A percentile compares a stretch with the other conserved stretches of the same genome.
These are phyloP conservation scores for Ciona savignyi DNA, from an alignment of 23 tunicate genomes.

Conservation along the genomic window DNA sequence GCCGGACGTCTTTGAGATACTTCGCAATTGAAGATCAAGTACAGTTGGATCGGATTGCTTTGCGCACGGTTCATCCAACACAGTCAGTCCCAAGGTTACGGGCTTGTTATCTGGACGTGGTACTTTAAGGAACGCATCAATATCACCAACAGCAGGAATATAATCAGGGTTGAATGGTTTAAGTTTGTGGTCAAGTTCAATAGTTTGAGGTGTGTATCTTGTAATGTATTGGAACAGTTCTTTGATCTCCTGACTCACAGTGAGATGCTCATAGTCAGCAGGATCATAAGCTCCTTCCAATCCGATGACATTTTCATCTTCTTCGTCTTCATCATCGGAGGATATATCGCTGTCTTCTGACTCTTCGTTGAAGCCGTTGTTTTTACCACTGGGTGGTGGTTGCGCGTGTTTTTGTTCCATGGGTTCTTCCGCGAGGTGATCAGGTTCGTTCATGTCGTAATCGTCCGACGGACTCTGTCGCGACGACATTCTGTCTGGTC, in stretches of 20 bases:
- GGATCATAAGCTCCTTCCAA: constrained; percentile 90
- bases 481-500: no score
- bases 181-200: no score
- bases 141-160: constrained; percentile 99
- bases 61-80: no score
- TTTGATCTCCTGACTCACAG: constrained; percentile 87
- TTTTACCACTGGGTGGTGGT: no score
- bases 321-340: constrained; percentile 61
- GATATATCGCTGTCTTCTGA: no score
- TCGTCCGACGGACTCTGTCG: no score
- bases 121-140: constrained; percentile 95
- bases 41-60: no score
- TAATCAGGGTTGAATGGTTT: constrained; percentile 98
- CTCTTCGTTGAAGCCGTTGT: no score
- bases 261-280: constrained; percentile 80
- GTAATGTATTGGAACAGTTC: constrained; percentile 89
- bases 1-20: constrained; percentile 83
- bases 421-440: no score
- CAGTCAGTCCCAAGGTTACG: constrained; percentile 64
- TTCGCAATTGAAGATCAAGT: constrained; percentile 83
- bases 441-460: no score
- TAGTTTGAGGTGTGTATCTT: constrained; percentile 88
- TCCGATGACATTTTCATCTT: constrained; percentile 67
- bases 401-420: no score
- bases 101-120: constrained; percentile 75